Conservation (phyloP, 2,888 invertebrate species). For the Pomacea canaliculata region DNA sequence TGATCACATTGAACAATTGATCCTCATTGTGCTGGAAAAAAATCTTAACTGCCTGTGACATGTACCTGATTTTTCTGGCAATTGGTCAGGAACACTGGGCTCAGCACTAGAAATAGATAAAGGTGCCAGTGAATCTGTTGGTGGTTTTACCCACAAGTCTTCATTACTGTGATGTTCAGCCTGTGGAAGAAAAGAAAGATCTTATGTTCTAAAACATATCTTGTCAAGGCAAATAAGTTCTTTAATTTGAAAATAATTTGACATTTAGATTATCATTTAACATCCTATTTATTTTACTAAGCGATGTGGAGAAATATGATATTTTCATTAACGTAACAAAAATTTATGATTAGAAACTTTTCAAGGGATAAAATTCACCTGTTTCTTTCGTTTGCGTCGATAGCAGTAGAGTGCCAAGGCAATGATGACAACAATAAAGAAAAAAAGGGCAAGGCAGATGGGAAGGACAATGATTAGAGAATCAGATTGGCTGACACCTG, state of each 20-base stretch:
- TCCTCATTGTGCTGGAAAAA: too few species aligned
- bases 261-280: too few species aligned
- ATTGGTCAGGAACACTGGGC: not conserved
- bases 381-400: not conserved
- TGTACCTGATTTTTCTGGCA: not conserved
- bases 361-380: not conserved
- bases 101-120: not conserved
- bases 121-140: not conserved
- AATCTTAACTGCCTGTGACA: too few species aligned
- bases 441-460: not conserved
- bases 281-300: too few species aligned
- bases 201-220: not conserved
- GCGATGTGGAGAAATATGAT: not conserved
- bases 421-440: not conserved
- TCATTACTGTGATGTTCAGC: not conserved
- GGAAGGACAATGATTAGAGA: not conserved
- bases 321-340: not conserved
- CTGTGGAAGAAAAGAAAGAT: not conserved
- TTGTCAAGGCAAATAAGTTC: not conserved
- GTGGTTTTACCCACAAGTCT: slow-evolving; percentile 5
- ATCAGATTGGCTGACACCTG: not conserved
- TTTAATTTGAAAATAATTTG: not conserved
- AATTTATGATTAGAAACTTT: not conserved
- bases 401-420: not conserved
- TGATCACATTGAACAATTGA: too few species aligned